These are phyloP conservation scores for Oxystoma pomonae DNA, from an alignment of 2,888 invertebrate genomes.

Conservation along the genomic window DNA sequence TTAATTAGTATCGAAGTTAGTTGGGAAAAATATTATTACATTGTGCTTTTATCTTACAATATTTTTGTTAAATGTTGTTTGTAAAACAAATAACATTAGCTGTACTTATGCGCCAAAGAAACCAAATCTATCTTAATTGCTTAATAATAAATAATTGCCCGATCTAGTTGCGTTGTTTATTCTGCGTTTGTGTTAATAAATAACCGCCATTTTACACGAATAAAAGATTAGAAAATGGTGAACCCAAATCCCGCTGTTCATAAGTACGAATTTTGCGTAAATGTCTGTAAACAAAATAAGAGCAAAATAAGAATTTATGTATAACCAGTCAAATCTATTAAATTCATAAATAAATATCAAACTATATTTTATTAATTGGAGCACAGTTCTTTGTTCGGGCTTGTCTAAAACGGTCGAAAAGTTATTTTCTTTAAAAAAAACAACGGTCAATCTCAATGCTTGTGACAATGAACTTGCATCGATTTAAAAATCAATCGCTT, in stretches of 20 bases:
- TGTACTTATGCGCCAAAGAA: no score
- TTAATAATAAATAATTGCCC: not conserved
- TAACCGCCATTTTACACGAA: conserved; percentile 5
- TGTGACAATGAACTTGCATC: no score
- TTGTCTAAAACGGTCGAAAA: conserved; percentile 22
- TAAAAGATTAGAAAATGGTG: not conserved
- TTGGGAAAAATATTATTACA: no score
- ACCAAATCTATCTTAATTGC: no score
- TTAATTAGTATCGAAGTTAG: no score
- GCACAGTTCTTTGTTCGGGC: conserved; percentile 40
- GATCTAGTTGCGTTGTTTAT: not conserved
- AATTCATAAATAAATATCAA: conserved; percentile 44
- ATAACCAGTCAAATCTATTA: conserved; percentile 35
- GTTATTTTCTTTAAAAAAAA: not conserved
- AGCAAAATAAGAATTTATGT: conserved; percentile 35
- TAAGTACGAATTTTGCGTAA: conserved; percentile 44
- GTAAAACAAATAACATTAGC: no score
- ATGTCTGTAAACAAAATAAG: conserved; percentile 38
- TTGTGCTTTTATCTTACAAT: no score
- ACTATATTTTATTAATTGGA: conserved; percentile 42
- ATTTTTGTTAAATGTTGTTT: no score
- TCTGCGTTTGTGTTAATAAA: conserved; percentile 1
- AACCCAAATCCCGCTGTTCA: conserved; percentile 17
- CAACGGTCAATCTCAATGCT: no score
- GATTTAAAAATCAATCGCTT: no score